Percentiles rank a stretch among this genome's conserved stretches.
Evolutionary conservation across 2,113 vertebrate genomes (phyloP).

Genomic region (Phrynosoma platyrhinos): DNA sequence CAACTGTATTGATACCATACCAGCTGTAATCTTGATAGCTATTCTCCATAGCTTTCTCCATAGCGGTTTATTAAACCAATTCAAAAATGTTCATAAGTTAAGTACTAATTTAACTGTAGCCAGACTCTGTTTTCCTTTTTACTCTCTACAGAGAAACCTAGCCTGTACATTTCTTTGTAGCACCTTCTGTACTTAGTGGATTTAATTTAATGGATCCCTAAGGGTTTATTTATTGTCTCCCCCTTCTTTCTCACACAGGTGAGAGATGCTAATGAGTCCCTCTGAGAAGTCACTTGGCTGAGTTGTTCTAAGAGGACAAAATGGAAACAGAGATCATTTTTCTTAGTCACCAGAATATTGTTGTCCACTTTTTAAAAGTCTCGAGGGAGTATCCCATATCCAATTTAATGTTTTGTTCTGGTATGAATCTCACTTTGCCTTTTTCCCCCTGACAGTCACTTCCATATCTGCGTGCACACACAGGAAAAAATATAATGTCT

Average conservation of each 20-base stretch:
- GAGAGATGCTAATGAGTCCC: conserved; percentile 52
- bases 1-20: neutral
- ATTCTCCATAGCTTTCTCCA: neutral
- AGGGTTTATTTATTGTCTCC: conserved; percentile 13
- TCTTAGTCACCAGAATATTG: neutral
- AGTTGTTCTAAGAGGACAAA: conserved; percentile 4
- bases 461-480: neutral
- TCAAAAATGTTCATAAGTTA: neutral
- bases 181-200: neutral
- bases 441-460: fast-evolving
- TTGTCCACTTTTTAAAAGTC: neutral
- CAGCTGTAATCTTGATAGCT: neutral
- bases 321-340: conserved; percentile 1
- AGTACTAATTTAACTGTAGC: neutral
- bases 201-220: neutral
- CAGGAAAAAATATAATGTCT: neutral
- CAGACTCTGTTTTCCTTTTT: neutral
- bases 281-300: neutral
- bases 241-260: conserved; percentile 38
- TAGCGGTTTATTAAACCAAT: neutral
- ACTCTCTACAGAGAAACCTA: neutral
- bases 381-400: no score
- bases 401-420: neutral
- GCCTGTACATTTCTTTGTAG: neutral
- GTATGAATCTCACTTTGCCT: neutral